These are phyloP conservation scores for Drosophila prolongata DNA, from an alignment of 2,888 invertebrate genomes.

Conservation along the genomic window DNA sequence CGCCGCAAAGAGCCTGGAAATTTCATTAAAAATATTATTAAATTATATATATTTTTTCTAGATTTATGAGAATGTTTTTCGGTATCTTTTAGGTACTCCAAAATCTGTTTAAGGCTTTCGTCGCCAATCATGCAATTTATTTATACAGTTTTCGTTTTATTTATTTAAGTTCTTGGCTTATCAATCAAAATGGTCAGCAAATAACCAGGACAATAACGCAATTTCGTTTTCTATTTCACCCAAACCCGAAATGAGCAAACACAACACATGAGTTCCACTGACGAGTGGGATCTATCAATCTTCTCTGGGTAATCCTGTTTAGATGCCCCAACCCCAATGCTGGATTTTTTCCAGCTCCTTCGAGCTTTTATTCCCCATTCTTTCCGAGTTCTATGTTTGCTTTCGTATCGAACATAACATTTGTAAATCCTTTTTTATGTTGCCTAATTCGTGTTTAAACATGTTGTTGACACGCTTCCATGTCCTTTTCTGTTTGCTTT, in stretches of 20 bases:
- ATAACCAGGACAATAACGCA: conserved; percentile 59
- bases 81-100: too few relatives aligned
- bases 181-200: conserved; percentile 65
- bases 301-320: conserved; percentile 73
- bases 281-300: conserved; percentile 71
- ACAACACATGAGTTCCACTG: conserved; percentile 23
- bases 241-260: conserved; percentile 14
- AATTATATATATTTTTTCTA: conserved; percentile 10
- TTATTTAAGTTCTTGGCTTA: conserved; percentile 49
- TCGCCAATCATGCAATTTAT: background rate
- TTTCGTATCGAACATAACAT: conserved; percentile 57
- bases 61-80: background rate
- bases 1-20: conserved; percentile 95
- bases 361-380: conserved; percentile 13
- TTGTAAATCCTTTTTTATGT: conserved; percentile 79
- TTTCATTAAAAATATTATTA: conserved; percentile 65
- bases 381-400: conserved; percentile 58
- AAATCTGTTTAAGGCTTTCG: too few relatives aligned
- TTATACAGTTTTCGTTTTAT: conserved; percentile 14
- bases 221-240: conserved; percentile 50
- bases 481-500: conserved; percentile 16
- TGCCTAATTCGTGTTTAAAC: conserved; percentile 79
- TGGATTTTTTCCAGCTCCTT: conserved; percentile 36
- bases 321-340: conserved; percentile 46
- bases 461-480: conserved; percentile 69